Evolutionary conservation across 2,797 vertebrate genomes (phyloP).

Genomic region (Podargus strigoides): DNA sequence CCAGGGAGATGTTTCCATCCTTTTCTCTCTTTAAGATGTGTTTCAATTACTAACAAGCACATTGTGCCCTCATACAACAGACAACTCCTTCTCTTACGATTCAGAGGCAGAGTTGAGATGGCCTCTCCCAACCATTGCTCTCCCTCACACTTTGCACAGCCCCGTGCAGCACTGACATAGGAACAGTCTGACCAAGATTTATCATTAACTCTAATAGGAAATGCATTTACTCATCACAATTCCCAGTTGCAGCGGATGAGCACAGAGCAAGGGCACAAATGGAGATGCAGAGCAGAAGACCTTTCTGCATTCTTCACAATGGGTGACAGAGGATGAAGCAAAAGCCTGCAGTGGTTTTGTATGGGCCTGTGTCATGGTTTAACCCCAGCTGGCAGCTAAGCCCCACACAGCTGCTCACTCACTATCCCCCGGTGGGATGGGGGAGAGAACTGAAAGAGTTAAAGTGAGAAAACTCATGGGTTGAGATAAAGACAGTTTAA

Average conservation of each 20-base stretch:
- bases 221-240: slow-evolving; percentile 12
- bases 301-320: background rate
- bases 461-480: too few species aligned
- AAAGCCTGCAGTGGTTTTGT: background rate
- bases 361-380: too few species aligned
- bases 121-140: background rate
- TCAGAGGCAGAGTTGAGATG: background rate
- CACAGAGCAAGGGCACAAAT: background rate
- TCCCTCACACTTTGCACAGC: background rate
- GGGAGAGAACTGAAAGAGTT: too few species aligned
- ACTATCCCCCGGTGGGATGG: too few species aligned
- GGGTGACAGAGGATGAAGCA: background rate
- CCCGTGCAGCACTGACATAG: background rate
- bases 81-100: background rate
- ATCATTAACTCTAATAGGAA: background rate
- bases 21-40: background rate
- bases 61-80: background rate
- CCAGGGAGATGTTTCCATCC: background rate
- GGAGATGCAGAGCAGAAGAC: background rate
- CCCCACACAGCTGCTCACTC: too few species aligned
- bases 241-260: background rate
- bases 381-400: too few species aligned
- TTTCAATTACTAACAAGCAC: background rate
- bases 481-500: too few species aligned
- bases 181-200: background rate